These are phyloP conservation scores for Esox niger DNA, from an alignment of 2,113 vertebrate species.

Conservation along the genomic window DNA sequence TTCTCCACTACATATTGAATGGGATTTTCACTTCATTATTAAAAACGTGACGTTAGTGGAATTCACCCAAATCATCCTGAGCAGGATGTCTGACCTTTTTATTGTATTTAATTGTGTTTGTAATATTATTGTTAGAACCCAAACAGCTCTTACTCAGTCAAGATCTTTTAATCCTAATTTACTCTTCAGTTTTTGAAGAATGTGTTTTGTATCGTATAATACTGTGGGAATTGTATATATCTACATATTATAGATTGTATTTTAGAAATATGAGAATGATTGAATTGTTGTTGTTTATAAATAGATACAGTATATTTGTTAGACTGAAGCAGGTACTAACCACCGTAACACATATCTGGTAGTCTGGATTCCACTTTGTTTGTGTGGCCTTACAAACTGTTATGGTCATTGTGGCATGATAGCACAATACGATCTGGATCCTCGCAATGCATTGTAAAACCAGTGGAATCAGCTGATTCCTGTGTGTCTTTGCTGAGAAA, in stretches of 20 bases:
- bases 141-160: slow-evolving; percentile 46
- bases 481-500: slow-evolving; percentile 36
- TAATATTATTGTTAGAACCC: slow-evolving; percentile 1
- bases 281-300: slow-evolving; percentile 62
- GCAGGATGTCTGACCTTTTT: slow-evolving; percentile 25
- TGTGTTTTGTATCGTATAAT: slow-evolving; percentile 60
- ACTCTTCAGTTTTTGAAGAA: slow-evolving; percentile 78
- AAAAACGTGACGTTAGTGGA: too few relatives aligned
- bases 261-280: slow-evolving; percentile 67
- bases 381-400: too few relatives aligned
- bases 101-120: neutral
- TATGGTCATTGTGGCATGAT: too few relatives aligned
- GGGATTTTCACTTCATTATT: too few relatives aligned
- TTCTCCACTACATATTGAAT: too few relatives aligned
- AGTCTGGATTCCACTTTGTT: slow-evolving; percentile 20
- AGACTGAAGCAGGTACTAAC: slow-evolving; percentile 59
- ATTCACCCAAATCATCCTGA: slow-evolving; percentile 1
- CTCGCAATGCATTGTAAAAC: slow-evolving; percentile 13
- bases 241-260: slow-evolving; percentile 72
- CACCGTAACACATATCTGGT: slow-evolving; percentile 40
- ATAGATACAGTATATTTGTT: slow-evolving; percentile 69
- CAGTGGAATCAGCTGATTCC: slow-evolving; percentile 51
- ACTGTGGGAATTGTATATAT: slow-evolving; percentile 67
- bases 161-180: slow-evolving; percentile 56
- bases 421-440: too few relatives aligned